Evolutionary conservation across 2,888 invertebrate genomes (phyloP).

Genomic region (Acanthacorydalis orientalis): DNA sequence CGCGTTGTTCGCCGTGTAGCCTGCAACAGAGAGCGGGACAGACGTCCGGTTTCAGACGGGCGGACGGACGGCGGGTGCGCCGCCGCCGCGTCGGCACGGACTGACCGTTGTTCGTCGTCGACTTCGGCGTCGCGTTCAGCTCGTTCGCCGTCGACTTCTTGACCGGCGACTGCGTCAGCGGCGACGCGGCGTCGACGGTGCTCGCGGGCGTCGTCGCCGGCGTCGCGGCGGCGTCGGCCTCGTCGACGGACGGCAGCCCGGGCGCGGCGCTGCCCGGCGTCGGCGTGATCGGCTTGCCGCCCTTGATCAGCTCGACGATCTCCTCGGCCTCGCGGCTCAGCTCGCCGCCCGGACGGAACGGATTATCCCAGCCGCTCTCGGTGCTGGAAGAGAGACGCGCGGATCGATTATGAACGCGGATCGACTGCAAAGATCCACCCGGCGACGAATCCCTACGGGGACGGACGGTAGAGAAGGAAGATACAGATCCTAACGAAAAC

Average conservation of each 20-base stretch:
- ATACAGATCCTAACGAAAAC: too few relatives aligned
- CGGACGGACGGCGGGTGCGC: too few relatives aligned
- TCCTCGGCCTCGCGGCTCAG: constrained; percentile 89
- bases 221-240: constrained; percentile 19
- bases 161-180: constrained; percentile 25
- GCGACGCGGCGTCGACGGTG: constrained; percentile 16
- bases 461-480: too few relatives aligned
- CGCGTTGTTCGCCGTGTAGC: constrained; percentile 21
- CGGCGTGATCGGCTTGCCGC: constrained; percentile 71
- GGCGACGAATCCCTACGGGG: too few relatives aligned
- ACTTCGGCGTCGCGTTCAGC: constrained; percentile 89
- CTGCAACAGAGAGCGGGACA: too few relatives aligned
- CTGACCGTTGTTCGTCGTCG: constrained; percentile 18
- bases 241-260: constrained; percentile 34
- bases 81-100: too few relatives aligned
- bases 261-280: constrained; percentile 39
- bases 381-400: too few relatives aligned
- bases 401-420: too few relatives aligned
- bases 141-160: constrained; percentile 31
- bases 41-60: too few relatives aligned
- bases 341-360: constrained; percentile 92
- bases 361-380: constrained; percentile 95
- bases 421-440: too few relatives aligned
- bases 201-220: constrained; percentile 3
- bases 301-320: constrained; percentile 87